phyloP scores from a whole-genome alignment of 1,140 invertebrate species.

The Zaprionus ghesquierei region DNA sequence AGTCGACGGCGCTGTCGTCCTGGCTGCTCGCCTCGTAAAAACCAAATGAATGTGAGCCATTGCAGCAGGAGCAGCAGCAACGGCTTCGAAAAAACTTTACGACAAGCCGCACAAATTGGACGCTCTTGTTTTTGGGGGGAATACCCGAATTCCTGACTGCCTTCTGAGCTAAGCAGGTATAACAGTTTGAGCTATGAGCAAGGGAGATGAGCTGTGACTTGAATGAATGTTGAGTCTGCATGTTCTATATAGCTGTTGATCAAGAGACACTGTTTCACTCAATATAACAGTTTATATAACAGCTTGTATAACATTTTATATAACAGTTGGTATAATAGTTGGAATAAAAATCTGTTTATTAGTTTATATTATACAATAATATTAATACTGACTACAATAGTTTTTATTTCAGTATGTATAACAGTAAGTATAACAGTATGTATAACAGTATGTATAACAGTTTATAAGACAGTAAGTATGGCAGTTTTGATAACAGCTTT shows the following conservation, averaged over 20 bases:
- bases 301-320: neutral
- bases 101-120: constrained; percentile 80
- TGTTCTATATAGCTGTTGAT: neutral
- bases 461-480: neutral
- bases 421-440: neutral
- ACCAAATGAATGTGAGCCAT: constrained; percentile 67
- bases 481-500: neutral
- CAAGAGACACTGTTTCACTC: neutral
- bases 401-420: neutral
- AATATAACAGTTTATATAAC: neutral
- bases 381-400: no score
- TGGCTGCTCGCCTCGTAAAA: constrained; percentile 65
- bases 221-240: neutral
- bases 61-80: constrained; percentile 32
- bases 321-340: neutral
- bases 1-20: constrained; percentile 34
- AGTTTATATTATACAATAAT: no score
- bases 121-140: constrained; percentile 45
- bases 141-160: neutral
- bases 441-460: neutral
- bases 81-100: constrained; percentile 67
- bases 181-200: neutral
- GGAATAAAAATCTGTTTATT: no score
- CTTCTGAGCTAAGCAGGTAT: neutral
- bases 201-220: neutral